Conservation (phyloP, 2,888 invertebrate species). For the Clepsis dumicolana region DNA sequence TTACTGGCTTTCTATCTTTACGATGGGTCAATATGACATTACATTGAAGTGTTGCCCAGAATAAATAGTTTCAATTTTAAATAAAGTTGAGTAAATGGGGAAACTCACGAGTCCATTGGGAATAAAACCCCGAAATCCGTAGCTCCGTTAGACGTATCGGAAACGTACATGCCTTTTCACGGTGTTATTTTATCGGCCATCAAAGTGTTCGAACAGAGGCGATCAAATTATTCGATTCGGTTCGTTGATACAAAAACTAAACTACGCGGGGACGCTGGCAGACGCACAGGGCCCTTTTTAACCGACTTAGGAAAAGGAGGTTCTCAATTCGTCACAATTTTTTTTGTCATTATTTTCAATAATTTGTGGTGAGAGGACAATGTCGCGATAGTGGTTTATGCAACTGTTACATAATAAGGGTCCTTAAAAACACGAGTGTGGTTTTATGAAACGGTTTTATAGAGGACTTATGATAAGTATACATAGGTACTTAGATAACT, state of each 20-base stretch:
- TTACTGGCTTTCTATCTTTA: neutral
- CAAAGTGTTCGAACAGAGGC: constrained; percentile 27
- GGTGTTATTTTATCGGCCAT: constrained; percentile 30
- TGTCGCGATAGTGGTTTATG: constrained; percentile 53
- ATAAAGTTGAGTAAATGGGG: constrained; percentile 12
- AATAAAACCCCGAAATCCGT: constrained; percentile 9
- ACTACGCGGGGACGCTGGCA: neutral
- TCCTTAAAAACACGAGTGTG: too few species aligned
- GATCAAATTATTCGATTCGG: constrained; percentile 28
- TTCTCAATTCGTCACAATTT: too few species aligned
- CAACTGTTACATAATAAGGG: too few species aligned
- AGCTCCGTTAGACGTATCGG: constrained; percentile 11
- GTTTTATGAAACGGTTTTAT: too few species aligned
- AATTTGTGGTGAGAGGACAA: constrained; percentile 51
- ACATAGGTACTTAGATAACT: too few species aligned
- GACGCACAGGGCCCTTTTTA: neutral
- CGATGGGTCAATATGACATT: neutral
- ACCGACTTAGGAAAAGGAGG: too few species aligned
- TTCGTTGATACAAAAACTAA: constrained; percentile 24
- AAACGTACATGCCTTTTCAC: constrained; percentile 22
- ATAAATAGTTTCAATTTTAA: constrained; percentile 1
- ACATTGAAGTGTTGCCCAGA: neutral
- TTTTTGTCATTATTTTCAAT: neutral
- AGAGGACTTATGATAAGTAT: too few species aligned
- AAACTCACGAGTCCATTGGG: neutral